Evolutionary conservation across 2,797 vertebrate species (phyloP).

Genomic region (Gymnopithys bicolor): DNA sequence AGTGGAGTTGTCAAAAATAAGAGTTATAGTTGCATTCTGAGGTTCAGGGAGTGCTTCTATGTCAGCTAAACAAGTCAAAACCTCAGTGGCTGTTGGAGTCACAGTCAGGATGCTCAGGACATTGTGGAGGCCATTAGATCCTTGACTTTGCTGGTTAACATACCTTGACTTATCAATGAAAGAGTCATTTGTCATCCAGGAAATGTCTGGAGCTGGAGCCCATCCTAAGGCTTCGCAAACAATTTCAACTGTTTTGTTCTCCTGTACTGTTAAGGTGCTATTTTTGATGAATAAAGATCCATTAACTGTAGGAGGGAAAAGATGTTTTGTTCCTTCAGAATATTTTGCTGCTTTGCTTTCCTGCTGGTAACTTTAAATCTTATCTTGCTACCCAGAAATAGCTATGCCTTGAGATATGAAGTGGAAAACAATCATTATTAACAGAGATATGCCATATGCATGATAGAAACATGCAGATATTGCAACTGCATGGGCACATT

Average conservation of each 20-base stretch:
- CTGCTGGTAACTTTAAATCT: background rate
- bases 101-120: constrained; percentile 80
- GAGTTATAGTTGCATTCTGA: constrained; percentile 69
- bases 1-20: constrained; percentile 74
- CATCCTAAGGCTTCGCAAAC: constrained; percentile 84
- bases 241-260: constrained; percentile 77
- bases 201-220: constrained; percentile 80
- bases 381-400: constrained; percentile 10
- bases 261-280: constrained; percentile 67
- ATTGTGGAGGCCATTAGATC: constrained; percentile 66
- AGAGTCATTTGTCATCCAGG: constrained; percentile 80
- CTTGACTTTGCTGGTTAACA: constrained; percentile 69
- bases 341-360: background rate
- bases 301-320: constrained; percentile 80
- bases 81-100: constrained; percentile 72
- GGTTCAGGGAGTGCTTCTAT: constrained; percentile 77
- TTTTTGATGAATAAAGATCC: constrained; percentile 80
- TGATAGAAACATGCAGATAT: background rate
- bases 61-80: constrained; percentile 82
- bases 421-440: background rate
- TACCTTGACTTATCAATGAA: constrained; percentile 72
- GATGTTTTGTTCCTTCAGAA: constrained; percentile 61
- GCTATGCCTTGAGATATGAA: background rate
- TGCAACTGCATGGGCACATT: background rate
- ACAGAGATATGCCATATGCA: background rate